Base-by-base conservation (phyloP, 1,140 invertebrate genomes). In the Acyrthosiphon pisum region DNA sequence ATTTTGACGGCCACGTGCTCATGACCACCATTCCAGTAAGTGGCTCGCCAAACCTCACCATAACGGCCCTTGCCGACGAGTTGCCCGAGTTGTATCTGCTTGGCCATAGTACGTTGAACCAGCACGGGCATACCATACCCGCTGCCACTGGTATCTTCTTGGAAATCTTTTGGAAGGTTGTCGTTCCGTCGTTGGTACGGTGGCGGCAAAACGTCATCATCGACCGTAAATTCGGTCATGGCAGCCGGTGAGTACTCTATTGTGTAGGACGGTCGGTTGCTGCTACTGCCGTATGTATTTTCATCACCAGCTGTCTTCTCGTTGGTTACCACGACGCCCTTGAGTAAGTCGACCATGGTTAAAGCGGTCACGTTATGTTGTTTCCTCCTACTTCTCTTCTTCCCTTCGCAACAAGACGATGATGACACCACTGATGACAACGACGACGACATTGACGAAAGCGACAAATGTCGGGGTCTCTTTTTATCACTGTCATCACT, bases 1-100 rank as follows among this genome's bases (percentile, higher is more conserved):
- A 99, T 98, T 95, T 99, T 99, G 0, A 99, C 98, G 81, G 98
- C 98, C 11, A 99, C 97, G 95, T 96, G 97, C 94, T 98, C 98
- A 9, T 97, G 97, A 46, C 89, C 89, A 1, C 91, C 91, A 94
- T 98, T 97, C 97, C 97, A 98, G 35, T 90, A 90, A 48, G 97
- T 95, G 6, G 97, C 98, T 86, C 97, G 95, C 97, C 98, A 99
- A 0, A 99, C 98, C 95, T 99, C 98, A 2, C 98, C 98, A 94
- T 97, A 98, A 84, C 98, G 96, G 1, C 98, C 98, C 94, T 97
- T 97, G 3, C 98, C 98, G 93, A 99, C 97, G 94, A 97, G 97
- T 94, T 98, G 97, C 2, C 96, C 95, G 14, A 98, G 95, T 0
- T 96, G 96, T 60, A 97, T 97, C 95, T 97, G 97, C 94, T 98